Conservation (phyloP, 2,113 vertebrate genomes). For the Dicerorhinus sumatrensis region DNA sequence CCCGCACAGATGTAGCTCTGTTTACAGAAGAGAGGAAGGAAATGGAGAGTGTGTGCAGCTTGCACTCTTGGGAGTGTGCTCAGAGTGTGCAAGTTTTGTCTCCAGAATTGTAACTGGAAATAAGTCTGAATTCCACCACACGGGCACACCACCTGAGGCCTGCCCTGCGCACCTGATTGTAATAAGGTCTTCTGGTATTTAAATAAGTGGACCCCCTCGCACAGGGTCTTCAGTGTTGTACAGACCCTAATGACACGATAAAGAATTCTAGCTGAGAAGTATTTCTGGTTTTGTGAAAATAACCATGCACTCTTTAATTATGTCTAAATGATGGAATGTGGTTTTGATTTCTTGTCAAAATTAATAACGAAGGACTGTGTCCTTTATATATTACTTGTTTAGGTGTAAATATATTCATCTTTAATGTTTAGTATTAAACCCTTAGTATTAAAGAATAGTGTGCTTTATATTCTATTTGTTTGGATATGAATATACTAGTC, state of each 20-base stretch:
- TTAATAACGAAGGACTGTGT: background rate
- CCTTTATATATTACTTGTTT: background rate
- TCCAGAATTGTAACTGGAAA: background rate
- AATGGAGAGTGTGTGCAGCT: background rate
- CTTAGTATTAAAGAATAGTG: background rate
- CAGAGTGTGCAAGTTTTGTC: too few species aligned
- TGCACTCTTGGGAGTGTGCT: background rate
- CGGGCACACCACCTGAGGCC: background rate
- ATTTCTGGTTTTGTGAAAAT: background rate
- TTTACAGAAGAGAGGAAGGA: background rate
- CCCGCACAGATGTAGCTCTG: background rate
- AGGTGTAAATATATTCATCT: background rate
- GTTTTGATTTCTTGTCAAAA: background rate
- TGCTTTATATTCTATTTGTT: background rate
- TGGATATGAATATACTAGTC: too few species aligned
- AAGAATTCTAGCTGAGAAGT: background rate
- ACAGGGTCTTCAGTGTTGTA: too few species aligned
- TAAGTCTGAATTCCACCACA: too few species aligned
- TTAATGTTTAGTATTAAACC: too few species aligned
- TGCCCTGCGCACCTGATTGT: background rate
- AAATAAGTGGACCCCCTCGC: too few species aligned
- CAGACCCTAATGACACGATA: background rate
- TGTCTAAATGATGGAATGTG: background rate
- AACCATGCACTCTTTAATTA: background rate
- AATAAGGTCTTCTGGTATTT: rapidly evolving